Base-by-base conservation (phyloP, 2,888 invertebrate genomes). In the Cyrtodaria siliqua region DNA sequence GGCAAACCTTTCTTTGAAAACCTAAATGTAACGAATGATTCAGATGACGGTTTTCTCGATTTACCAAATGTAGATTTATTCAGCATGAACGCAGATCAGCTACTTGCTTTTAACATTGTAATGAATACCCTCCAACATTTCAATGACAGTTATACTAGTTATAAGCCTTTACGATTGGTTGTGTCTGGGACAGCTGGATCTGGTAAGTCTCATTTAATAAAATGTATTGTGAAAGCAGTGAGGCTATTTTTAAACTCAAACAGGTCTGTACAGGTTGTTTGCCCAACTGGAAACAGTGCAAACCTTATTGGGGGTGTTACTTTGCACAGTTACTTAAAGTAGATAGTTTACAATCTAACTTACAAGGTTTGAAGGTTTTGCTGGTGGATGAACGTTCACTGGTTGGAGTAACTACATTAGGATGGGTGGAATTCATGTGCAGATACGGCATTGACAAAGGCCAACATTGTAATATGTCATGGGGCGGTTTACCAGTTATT, bases 231-330 rank as follows among this genome's bases (percentile, higher is more conserved):
- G 1, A 59, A 66, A 60, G 66, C 79, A 24, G 69, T 75, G 8
- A 40, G 69, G 42, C n/a, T 50, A 9, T 6, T 72, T 47, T 81
- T 79, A 52, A 50, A 66, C 2, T 55, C 49, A 9, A 78, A 78
- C 33, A 76, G 64, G 38, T 26, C 67, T 49, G 82, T 79, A 4
- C 84, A 83, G 60, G 79, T 83, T 29, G 8, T 82, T 9, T 82
- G 82, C 61, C 83, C 82, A 2, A 83, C 79, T 52, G 84, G 81
- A 9, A 84, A 73, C 57, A 84, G 79, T 76, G 79, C 84, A 14
- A 82, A 83, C 44, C 9, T 85, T 1, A 79, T 84, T 20, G 59
- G 52, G n/a, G 82, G 83, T 27, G 66, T 64, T 6, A 85, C 82
- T 9, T n/a, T 78, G 4, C 78, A 82, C 49, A 77, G 72, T 40